Conservation (phyloP, 1,140 invertebrate species). For the Cardiocondyla obscurior region DNA sequence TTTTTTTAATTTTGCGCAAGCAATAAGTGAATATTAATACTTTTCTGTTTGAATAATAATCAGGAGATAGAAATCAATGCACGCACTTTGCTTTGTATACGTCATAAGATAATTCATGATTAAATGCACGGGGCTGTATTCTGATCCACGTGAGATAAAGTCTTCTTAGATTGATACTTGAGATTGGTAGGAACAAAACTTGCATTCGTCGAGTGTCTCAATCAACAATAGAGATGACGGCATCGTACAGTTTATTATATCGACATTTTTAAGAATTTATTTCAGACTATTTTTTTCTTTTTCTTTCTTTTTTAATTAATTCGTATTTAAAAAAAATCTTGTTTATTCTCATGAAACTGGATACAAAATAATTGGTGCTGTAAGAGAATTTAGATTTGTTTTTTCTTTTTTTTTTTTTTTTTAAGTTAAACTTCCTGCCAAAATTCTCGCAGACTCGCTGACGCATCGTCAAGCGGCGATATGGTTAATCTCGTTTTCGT, state of each 20-base stretch:
- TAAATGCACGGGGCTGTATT: constrained; percentile 13
- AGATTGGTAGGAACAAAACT: background rate
- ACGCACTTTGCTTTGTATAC: background rate
- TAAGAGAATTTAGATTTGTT: no score
- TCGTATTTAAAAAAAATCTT: no score
- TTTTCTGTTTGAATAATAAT: background rate
- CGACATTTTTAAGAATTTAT: background rate
- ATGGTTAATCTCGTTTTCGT: constrained; percentile 20
- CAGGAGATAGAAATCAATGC: constrained; percentile 34
- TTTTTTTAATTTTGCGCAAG: no score
- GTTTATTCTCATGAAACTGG: background rate
- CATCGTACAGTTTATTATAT: background rate
- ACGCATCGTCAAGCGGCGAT: background rate
- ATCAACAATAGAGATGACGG: constrained; percentile 3
- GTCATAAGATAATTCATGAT: constrained; percentile 1
- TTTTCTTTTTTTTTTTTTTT: background rate
- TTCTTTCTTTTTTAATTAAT: no score
- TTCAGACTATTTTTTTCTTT: background rate
- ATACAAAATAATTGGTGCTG: no score
- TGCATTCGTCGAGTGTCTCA: background rate
- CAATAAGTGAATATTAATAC: background rate
- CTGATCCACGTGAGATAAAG: constrained; percentile 17
- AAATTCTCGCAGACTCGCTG: background rate
- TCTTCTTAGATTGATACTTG: constrained; percentile 14
- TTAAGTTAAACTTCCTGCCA: background rate